Base-by-base conservation (phyloP, 2,888 invertebrate genomes). In the Xestia c-nigrum region DNA sequence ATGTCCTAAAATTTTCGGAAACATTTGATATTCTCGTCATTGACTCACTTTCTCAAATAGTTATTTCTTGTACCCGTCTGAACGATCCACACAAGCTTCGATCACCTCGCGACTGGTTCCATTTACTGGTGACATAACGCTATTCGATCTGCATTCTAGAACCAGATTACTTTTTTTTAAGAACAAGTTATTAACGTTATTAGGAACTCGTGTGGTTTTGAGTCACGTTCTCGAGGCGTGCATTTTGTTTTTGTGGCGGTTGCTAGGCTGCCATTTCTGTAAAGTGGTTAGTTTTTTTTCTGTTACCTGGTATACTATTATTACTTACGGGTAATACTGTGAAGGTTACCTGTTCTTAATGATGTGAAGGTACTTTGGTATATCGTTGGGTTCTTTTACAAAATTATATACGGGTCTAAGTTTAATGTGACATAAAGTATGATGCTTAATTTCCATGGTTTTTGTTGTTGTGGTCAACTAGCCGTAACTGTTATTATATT, bases 201-300 rank as follows among this genome's bases (percentile, higher is more conserved):
- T 71, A 65, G 24, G 31, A 50, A 50, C 40, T 79, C 16, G 61
- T 85, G 75, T 64, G 68, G 72, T 66, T 72, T 74, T 31, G 52
- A 74, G n/a, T 76, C 86, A 85, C 84, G 78, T 80, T 72, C 57
- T 4, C 19, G 7, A 16, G 7, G 75, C 85, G 76, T 78, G 84
- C 66, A 46, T 43, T 63, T 64, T 52, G 21, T 52, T 72, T 85
- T 84, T 84, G 46, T 55, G 19, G 9, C 52, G 69, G 64, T 80
- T 74, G 64, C 47, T 68, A 72, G 55, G 67, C 55, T 19, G 66
- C 43, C 40, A 66, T 81, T 80, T 74, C 14, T 61, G 61, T 7
- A 55, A 65, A 74, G 57, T 57, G 10, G 38, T 47, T 50, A 12
- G 7, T 57, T 82, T 65, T 63, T 63, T 69, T 72, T 61, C 7